Percentiles rank a stretch among this genome's conserved stretches.
phyloP scores from a whole-genome alignment of 2,888 invertebrate genomes.

The Ramazzottius varieornatus region DNA sequence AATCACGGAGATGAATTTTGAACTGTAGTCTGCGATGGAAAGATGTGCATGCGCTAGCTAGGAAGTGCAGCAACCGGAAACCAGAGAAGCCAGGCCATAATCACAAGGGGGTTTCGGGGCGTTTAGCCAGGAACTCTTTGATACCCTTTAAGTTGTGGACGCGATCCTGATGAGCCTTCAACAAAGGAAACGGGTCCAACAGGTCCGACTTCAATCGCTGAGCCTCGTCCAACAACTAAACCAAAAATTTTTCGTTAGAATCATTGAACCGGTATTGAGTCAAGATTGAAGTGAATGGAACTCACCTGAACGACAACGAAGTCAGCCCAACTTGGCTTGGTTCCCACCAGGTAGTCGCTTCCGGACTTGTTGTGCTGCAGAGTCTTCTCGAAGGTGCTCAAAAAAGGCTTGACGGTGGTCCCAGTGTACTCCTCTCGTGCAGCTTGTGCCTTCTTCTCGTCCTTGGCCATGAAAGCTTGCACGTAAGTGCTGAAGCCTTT shows the following conservation, averaged over 20 bases:
- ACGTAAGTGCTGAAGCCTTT: neutral
- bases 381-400: neutral
- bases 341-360: neutral
- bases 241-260: no score
- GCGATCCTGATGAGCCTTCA: neutral
- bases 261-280: no score
- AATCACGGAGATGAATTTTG: no score
- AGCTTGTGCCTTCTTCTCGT: neutral
- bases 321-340: neutral
- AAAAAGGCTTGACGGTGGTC: neutral
- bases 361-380: neutral
- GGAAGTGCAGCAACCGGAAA: no score
- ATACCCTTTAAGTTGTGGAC: neutral
- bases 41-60: no score
- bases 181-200: neutral
- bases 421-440: neutral
- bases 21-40: no score
- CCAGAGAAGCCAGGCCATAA: no score
- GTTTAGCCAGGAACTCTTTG: neutral
- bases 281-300: no score
- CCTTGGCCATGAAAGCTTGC: neutral
- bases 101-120: neutral
- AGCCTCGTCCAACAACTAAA: neutral
- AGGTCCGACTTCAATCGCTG: neutral
- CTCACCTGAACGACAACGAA: neutral